Base-by-base conservation (phyloP, 2,888 invertebrate genomes). In the Xylota sylvarum region DNA sequence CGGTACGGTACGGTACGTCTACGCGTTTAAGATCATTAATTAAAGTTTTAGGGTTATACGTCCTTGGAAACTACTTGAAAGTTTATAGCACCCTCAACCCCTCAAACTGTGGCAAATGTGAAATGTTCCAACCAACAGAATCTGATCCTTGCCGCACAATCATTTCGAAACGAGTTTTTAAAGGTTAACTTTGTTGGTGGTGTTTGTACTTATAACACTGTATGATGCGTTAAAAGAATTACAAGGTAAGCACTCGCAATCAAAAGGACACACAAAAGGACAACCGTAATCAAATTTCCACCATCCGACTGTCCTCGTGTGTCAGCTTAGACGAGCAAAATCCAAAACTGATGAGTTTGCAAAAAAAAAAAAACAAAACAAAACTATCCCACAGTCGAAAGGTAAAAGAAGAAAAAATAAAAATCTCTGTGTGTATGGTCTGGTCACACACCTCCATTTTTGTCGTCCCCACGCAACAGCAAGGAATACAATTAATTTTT, bases 401-500 rank as follows among this genome's bases (percentile, higher is more conserved):
- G n/a, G n/a, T 9, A 35, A 9, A 35, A 0, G 1, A 9, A 3
- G 2, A 9, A 7, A 7, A 7, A 32, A 32, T 10, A 40, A 40
- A 9, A 40, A 40, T 10, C n/a, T 12, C n/a, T 12, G 12, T 12
- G 0, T 69, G 37, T 7, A 30, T 55, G 9, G n/a, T n/a, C n/a
- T 55, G 30, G 69, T 48, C 19, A 17, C 17, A 19, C 40, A 40
- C 52, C n/a, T 30, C 3, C 12, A 7, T 52, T 30, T 65, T 27
- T 48, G 37, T n/a, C 43, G 55, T 48, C 62, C 62, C 19, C n/a
- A 69, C 62, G 62, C 50, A 19, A 32, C 27, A 37, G 40, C 58
- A 65, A 78, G 30, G 50, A 74, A 74, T 55, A 76, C 58, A 85
- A 85, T 81, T 81, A 81, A 77, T 81, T 80, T 72, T 52, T 72